Conservation (phyloP, 2,888 invertebrate genomes). For the Drosophila picticornis region DNA sequence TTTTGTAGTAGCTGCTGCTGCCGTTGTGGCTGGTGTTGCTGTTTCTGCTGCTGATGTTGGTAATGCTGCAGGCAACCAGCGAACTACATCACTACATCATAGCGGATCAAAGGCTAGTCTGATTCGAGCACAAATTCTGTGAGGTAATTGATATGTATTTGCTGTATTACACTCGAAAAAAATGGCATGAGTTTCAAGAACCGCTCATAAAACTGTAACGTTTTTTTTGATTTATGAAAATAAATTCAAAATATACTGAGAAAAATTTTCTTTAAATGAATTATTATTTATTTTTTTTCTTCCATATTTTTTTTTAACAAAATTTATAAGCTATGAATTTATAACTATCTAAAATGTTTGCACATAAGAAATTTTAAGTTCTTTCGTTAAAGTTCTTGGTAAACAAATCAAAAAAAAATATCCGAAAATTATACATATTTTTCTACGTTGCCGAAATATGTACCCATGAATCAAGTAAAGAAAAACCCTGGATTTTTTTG, state of each 20-base stretch:
- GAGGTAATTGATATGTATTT: neutral
- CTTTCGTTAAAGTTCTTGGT: neutral
- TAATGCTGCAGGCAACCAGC: neutral
- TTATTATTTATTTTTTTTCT: neutral
- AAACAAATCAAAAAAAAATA: neutral
- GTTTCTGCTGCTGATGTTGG: constrained; percentile 2
- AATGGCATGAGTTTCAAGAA: neutral
- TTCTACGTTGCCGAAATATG: neutral
- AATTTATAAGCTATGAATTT: neutral
- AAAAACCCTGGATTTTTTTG: neutral
- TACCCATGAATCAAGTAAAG: neutral
- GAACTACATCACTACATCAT: constrained; percentile 2
- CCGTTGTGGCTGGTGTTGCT: constrained; percentile 2
- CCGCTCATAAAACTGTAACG: neutral
- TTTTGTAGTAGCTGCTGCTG: neutral
- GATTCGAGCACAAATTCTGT: constrained; percentile 12
- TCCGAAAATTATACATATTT: neutral
- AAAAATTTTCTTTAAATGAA: neutral
- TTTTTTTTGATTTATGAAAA: neutral
- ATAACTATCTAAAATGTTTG: neutral
- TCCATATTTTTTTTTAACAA: neutral
- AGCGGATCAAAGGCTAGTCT: constrained; percentile 17
- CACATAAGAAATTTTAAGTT: neutral
- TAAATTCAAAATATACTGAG: neutral
- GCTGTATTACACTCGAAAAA: neutral